Evolutionary conservation across 2,797 vertebrate genomes (phyloP).

Genomic region (Siniperca scherzeri): DNA sequence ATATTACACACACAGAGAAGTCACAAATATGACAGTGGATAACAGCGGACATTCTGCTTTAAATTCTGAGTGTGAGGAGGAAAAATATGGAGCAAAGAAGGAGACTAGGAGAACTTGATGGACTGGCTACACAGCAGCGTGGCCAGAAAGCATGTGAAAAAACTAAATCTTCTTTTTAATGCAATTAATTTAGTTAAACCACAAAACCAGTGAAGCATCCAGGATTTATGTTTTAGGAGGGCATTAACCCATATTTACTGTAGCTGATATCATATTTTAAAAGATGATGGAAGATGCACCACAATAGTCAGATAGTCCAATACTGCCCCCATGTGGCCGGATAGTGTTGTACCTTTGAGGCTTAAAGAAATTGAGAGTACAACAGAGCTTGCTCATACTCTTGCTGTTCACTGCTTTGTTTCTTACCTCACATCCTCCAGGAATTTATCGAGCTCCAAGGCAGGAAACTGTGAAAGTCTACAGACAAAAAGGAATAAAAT

Average conservation of each 20-base stretch:
- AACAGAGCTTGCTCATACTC: not conserved
- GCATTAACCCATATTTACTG: not conserved
- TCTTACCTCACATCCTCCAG: slow-evolving; percentile 96
- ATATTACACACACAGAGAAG: not conserved
- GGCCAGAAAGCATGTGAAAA: not conserved
- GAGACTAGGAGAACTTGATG: not conserved
- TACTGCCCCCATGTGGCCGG: slow-evolving; percentile 68
- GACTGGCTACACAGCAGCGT: not conserved
- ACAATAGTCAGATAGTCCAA: slow-evolving; percentile 3
- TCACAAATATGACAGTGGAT: not conserved
- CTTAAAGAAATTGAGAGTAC: not conserved
- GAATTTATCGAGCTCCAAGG: slow-evolving; percentile 97
- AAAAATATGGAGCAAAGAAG: not conserved
- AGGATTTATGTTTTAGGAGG: not conserved
- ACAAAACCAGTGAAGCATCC: not conserved
- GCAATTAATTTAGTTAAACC: not conserved
- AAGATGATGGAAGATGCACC: rapidly evolving
- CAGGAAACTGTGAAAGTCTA: slow-evolving; percentile 96
- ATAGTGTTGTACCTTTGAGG: not conserved
- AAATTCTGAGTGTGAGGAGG: not conserved
- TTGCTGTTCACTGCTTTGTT: not conserved
- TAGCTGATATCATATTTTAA: not conserved
- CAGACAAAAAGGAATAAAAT: slow-evolving; percentile 7
- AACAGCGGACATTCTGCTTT: not conserved
- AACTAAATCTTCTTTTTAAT: not conserved